Evolutionary conservation across 2,797 vertebrate genomes (phyloP), one percentile per base, ranked within the genome.

Genomic region (Scyliorhinus canicula): DNA sequence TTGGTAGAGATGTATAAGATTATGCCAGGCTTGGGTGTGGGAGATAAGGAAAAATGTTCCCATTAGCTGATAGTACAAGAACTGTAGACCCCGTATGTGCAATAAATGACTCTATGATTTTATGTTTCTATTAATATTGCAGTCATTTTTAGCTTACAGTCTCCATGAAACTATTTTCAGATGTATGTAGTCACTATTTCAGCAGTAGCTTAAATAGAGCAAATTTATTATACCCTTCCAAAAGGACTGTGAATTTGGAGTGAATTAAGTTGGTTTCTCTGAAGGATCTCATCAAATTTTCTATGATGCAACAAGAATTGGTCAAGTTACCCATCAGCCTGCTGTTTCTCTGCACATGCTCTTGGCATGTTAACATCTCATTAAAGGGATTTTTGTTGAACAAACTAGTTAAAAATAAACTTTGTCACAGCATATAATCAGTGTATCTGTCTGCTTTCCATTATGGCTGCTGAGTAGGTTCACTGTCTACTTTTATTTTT

Each of bases 391-490:
- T 50, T 52, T 94, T 74, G 1, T 71, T 35, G 31, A 69, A 44
- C 24, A 93, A 44, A 47, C 60, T 57, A 67, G 91, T 35, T 93
- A 93, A 94, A 94, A 94, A 94, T 93, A 94, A 74, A 71, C 44
- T 3, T 94, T 50, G 67, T 65, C 2, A 44, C 21, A 74, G 93
- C 50, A 16, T 94, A 55, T 94, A 94, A 94, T 94, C 67, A 52
- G 93, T n/a, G 50, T 31, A 35, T 31, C 65, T 93, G 91, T 69
- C 65, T 94, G 93, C 60, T 91, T 65, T 65, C 35, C 44, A 65
- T 91, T 65, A 65, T 91, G 67, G 44, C 71, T n/a, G 14, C 47
- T 94, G 47, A 74, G 47, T 35, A n/a, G 47, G 47, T 74, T 52
- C 47, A n/a, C 35, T 28, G 3, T 50, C 65, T 71, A 94, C 50